These are phyloP conservation scores for Oophaga pumilio DNA, from an alignment of 2,113 vertebrate species.

Conservation along the genomic window DNA sequence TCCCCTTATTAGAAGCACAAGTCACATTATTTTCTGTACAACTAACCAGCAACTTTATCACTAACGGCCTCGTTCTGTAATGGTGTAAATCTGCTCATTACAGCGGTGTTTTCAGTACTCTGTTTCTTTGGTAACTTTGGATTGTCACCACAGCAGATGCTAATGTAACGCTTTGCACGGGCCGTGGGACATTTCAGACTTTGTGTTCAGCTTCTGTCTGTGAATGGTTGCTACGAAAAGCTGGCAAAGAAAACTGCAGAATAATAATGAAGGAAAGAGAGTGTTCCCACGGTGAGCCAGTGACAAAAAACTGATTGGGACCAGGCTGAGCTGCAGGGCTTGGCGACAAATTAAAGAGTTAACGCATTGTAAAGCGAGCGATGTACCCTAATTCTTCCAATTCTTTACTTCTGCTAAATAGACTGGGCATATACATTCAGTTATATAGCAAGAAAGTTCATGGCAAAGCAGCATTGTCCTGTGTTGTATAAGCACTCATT, in stretches of 20 bases:
- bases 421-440: background rate
- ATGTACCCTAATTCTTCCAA: background rate
- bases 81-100: constrained; percentile 42
- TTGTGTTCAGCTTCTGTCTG: constrained; percentile 61
- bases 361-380: constrained; percentile 42
- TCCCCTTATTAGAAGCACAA: background rate
- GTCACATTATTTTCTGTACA: background rate
- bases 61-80: background rate
- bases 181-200: constrained; percentile 67
- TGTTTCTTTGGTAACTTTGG: constrained; percentile 68
- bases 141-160: constrained; percentile 62
- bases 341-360: constrained; percentile 59
- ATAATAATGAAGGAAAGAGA: constrained; percentile 72
- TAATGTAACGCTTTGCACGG: constrained; percentile 63
- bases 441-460: background rate
- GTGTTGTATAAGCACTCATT: background rate
- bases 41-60: background rate
- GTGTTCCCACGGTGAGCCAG: constrained; percentile 64
- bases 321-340: constrained; percentile 52
- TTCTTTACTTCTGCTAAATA: background rate
- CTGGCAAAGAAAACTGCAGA: constrained; percentile 64
- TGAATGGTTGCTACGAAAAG: constrained; percentile 63
- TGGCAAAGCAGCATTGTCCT: background rate
- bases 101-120: constrained; percentile 55
- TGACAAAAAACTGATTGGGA: constrained; percentile 59